phyloP scores from a whole-genome alignment of 2,797 vertebrate species.

The Malurus leucopterus region DNA sequence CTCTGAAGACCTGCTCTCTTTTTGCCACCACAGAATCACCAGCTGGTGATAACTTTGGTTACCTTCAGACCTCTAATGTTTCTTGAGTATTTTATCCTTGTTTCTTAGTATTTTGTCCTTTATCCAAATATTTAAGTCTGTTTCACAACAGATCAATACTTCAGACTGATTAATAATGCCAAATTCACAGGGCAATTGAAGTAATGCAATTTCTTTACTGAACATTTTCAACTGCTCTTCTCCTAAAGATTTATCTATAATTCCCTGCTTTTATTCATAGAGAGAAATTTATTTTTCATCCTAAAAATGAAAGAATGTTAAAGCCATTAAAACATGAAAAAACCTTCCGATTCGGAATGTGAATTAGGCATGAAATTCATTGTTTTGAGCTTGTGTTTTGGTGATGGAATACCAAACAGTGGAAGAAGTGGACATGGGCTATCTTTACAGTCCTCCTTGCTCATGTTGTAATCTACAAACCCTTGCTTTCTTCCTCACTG shows the following conservation, averaged over 20 bases:
- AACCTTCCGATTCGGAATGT: neutral
- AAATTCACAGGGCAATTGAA: neutral
- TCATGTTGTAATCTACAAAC: neutral
- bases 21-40: neutral
- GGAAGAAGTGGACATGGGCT: neutral
- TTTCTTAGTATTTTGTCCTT: neutral
- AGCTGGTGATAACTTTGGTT: neutral
- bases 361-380: neutral
- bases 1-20: neutral
- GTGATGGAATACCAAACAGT: neutral
- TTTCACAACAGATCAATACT: neutral
- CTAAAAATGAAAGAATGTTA: neutral
- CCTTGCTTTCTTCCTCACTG: neutral
- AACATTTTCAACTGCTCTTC: neutral
- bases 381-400: neutral
- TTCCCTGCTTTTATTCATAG: neutral
- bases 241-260: neutral
- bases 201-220: neutral
- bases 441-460: neutral
- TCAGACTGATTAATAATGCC: neutral
- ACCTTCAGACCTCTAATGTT: neutral
- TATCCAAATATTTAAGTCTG: neutral
- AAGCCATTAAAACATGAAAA: neutral
- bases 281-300: neutral
- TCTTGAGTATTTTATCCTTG: neutral